Conservation (phyloP, 1,140 invertebrate species). For the Neodiprion virginianus region DNA sequence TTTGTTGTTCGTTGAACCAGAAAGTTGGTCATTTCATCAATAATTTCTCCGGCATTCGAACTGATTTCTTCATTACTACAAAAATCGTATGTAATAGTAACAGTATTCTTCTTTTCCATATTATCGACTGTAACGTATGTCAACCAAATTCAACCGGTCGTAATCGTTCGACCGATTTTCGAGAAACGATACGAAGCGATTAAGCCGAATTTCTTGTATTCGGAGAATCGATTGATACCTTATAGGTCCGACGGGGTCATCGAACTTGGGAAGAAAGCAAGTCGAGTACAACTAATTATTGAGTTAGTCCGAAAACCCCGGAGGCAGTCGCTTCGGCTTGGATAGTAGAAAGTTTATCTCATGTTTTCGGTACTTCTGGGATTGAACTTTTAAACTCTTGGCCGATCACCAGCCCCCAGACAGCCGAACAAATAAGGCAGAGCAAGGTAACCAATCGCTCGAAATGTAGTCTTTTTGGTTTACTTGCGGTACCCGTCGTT, state of each 20-base stretch:
- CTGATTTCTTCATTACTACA: too few relatives aligned
- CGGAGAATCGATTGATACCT: too few relatives aligned
- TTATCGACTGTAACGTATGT: too few relatives aligned
- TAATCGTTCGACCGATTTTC: too few relatives aligned
- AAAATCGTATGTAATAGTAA: too few relatives aligned
- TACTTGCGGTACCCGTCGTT: conserved; percentile 15
- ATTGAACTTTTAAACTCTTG: background rate
- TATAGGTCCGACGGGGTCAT: background rate
- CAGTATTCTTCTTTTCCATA: too few relatives aligned
- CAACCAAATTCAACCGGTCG: too few relatives aligned
- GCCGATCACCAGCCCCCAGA: background rate
- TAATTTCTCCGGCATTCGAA: too few relatives aligned
- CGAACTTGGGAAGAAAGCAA: background rate
- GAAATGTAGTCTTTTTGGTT: conserved; percentile 5
- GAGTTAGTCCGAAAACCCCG: background rate
- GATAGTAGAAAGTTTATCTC: background rate
- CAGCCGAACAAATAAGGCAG: background rate
- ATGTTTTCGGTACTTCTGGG: background rate
- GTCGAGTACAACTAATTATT: background rate
- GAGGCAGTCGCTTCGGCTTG: background rate
- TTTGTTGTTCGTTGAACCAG: too few relatives aligned
- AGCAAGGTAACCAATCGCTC: conserved; percentile 6
- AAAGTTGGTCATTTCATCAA: too few relatives aligned
- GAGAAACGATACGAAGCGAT: too few relatives aligned
- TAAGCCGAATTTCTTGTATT: too few relatives aligned